Evolutionary conservation across 2,113 vertebrate genomes (phyloP).

Genomic region (Abramis brama): DNA sequence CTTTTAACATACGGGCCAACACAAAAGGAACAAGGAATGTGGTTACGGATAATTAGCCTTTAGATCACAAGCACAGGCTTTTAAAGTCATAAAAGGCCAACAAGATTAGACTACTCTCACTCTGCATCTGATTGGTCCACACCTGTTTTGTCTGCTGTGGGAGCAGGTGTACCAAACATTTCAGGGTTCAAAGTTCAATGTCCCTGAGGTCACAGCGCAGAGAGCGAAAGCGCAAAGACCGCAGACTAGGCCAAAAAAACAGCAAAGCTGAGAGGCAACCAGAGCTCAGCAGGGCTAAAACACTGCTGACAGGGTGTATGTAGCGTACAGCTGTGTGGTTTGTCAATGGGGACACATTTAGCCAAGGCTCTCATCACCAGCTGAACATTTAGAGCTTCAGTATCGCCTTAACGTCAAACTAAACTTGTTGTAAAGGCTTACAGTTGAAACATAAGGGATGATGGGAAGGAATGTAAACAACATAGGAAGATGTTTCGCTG

Average conservation of each 20-base stretch:
- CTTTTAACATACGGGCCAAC: conserved; percentile 34
- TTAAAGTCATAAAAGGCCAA: conserved; percentile 29
- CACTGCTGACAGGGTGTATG: conserved; percentile 25
- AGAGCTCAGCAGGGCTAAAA: conserved; percentile 21
- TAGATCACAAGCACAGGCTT: neutral
- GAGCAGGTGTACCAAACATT: conserved; percentile 68
- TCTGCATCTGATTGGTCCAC: conserved; percentile 47
- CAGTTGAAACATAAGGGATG: conserved; percentile 9
- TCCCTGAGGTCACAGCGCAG: conserved; percentile 55
- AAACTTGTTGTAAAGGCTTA: conserved; percentile 31
- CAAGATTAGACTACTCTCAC: neutral
- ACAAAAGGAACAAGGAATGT: conserved; percentile 5
- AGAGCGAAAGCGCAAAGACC: conserved; percentile 53
- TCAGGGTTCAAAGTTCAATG: conserved; percentile 61
- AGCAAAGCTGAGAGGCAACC: neutral
- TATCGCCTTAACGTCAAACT: conserved; percentile 25
- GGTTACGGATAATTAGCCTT: conserved; percentile 17
- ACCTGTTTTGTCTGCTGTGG: conserved; percentile 67
- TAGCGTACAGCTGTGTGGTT: conserved; percentile 18
- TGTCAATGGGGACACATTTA: conserved; percentile 35
- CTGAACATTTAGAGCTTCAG: conserved; percentile 29
- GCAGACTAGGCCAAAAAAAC: conserved; percentile 11
- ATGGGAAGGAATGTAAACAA: conserved; percentile 44
- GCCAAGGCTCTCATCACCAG: conserved; percentile 30
- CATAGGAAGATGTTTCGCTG: neutral